A percentile compares a stretch with the other conserved stretches of the same genome.
Evolutionary conservation across 2,888 invertebrate species (phyloP).

Genomic region (Cataglyphis albicans): DNA sequence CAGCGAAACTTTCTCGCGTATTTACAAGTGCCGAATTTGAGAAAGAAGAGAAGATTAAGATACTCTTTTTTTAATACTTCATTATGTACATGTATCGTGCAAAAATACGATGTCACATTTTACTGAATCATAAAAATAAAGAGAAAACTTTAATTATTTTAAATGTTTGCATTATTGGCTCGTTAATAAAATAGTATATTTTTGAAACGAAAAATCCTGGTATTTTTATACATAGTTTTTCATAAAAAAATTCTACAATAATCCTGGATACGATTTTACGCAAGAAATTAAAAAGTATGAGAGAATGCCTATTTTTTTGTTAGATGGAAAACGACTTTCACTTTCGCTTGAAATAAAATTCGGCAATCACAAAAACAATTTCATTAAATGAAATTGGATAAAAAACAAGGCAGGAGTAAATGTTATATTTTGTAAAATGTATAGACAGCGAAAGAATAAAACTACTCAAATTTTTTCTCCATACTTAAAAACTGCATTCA

Average conservation of each 20-base stretch:
- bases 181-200: not conserved
- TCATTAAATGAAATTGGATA: not conserved
- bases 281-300: not conserved
- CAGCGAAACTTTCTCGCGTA: slow-evolving; percentile 32
- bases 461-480: not conserved
- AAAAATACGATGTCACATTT: not conserved
- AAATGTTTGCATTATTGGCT: not conserved
- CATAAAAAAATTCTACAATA: not conserved
- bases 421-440: not conserved
- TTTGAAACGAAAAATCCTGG: not conserved
- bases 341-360: not conserved
- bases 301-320: not conserved
- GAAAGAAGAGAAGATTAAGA: slow-evolving; percentile 1
- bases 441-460: not conserved
- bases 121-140: not conserved
- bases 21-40: slow-evolving; percentile 31
- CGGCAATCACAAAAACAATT: not conserved
- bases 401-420: not conserved
- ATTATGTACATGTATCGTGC: not conserved
- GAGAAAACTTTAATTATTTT: not conserved
- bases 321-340: not conserved
- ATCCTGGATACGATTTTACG: slow-evolving; percentile 5
- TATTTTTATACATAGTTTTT: not conserved
- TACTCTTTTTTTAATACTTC: not conserved
- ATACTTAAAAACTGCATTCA: not conserved